Base-by-base conservation (phyloP, 2,888 invertebrate species). In the Cyaniris semiargus region DNA sequence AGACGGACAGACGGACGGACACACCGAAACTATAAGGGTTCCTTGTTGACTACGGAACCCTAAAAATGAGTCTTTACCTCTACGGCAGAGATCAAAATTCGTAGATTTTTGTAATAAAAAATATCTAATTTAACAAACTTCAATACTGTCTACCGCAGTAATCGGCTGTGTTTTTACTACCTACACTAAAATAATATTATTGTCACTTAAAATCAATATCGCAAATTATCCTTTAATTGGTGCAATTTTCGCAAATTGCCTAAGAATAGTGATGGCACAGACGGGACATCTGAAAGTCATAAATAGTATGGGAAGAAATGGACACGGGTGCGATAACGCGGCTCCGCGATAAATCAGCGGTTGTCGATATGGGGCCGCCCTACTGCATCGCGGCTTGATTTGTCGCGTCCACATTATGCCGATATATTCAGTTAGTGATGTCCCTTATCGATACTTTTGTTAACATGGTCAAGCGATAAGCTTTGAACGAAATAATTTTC, bases 311-410 rank as follows among this genome's bases (percentile, higher is more conserved):
- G 70, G 78, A 79, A 79, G 78, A 79, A 78, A 78, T 81, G 83
- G 82, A 81, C 84, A 81, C 83, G 86, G 84, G 86, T 85, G 87
- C 88, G 91, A 92, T 91, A 92, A 87, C 88, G 86, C 81, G 82
- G 85, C 85, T 86, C 83, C 83, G 85, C 88, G 84, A 93, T 94
- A 94, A 94, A 94, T 94, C 94, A 93, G 88, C 79, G 84, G 84
- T 79, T 92, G 94, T 94, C 94, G 93, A 94, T 92, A 86, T 87
- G 87, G 91, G 87, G 89, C 90, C 91, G 92, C 90, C 93, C 93
- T 88, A 89, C 85, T 87, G 89, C 88, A 87, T 87, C 90, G 89
- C 86, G 89, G 85, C 86, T 90, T 93, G 93, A 93, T 94, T 93
- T 93, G 93, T 93, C 92, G 91, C 89, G 90, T 89, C 90, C 92